Percentiles rank a stretch among this genome's conserved stretches.
Conservation (phyloP, 2,113 vertebrate species). For the Menidia beryllina region DNA sequence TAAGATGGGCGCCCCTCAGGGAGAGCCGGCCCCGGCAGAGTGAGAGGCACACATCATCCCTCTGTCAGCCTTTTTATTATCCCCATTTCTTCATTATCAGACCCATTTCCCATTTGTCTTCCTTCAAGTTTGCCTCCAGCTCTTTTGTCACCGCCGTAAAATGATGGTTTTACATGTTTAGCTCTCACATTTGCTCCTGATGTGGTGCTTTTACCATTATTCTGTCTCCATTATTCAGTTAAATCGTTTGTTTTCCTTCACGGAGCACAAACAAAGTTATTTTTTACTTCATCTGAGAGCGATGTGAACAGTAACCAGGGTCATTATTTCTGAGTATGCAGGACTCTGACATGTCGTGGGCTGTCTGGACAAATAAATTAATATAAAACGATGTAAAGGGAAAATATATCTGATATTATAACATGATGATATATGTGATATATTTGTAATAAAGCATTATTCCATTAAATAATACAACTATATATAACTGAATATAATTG, state of each 20-base stretch:
- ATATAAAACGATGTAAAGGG: no score
- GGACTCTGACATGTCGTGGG: no score
- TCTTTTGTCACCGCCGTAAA: background rate
- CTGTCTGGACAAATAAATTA: no score
- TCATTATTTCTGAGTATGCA: background rate
- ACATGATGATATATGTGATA: no score
- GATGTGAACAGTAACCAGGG: constrained; percentile 21
- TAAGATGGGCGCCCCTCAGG: constrained; percentile 60
- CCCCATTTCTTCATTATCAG: constrained; percentile 33
- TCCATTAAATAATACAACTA: no score
- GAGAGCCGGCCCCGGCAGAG: constrained; percentile 58
- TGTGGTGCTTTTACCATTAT: background rate
- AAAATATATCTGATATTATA: no score
- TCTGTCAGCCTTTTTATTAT: constrained; percentile 17
- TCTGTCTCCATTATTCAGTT: constrained; percentile 17
- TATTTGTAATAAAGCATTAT: no score
- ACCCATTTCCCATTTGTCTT: constrained; percentile 23
- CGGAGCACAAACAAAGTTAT: constrained; percentile 41
- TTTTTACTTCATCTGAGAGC: constrained; percentile 7
- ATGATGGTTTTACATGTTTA: background rate
- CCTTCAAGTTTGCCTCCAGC: background rate
- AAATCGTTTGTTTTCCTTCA: constrained; percentile 31
- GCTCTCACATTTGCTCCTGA: background rate
- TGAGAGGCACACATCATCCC: constrained; percentile 51
- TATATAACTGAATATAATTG: no score